Evolutionary conservation across 2,888 invertebrate genomes (phyloP), one percentile per base, ranked within the genome.

Genomic region (Apotomis turbidana): DNA sequence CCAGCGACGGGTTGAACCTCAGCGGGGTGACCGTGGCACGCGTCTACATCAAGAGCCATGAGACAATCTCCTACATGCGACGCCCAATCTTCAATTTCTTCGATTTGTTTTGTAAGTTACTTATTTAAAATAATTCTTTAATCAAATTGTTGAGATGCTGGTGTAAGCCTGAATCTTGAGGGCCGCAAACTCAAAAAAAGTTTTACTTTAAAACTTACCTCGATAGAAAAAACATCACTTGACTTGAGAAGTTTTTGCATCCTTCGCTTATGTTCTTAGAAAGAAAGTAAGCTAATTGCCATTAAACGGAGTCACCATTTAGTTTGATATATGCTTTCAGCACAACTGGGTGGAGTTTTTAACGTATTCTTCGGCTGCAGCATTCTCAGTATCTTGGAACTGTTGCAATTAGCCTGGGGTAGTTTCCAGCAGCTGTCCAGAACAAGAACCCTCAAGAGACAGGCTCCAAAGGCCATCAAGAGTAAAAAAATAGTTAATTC

Each of bases 351-450:
- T 0, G 92, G 93, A 4, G 84, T 89, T 3, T 88, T 92, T 78
- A 87, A 83, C 77, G 82, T 90, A 6, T 91, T 90, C 77, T 90
- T 91, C 68, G 92, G 93, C 9, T 88, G 89, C 78, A 93, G 91
- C 71, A 77, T 92, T 12, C 81, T 93, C 0, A 89, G 90, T 0
- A 12, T 89, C 0, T 63, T 91, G 1, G 90, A 88, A 59, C 49
- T 90, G 2, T 5, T 80, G 0, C 81, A 87, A 3, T 72, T 87
- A 2, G 52, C 70, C 1, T 76, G 74, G 55, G 74, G 77, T 8
- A 73, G 70, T 36, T 55, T 60, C 27, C 76, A 55, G 36, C 54
- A 52, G 8, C 6, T 5, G 13, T 10, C 6, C 38, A 71, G 46
- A 41, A 38, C 46, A 15, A 44, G 46, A 62, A 8, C 41, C 59